Conservation (phyloP, 1,140 invertebrate species). For the Drosophila busckii region DNA sequence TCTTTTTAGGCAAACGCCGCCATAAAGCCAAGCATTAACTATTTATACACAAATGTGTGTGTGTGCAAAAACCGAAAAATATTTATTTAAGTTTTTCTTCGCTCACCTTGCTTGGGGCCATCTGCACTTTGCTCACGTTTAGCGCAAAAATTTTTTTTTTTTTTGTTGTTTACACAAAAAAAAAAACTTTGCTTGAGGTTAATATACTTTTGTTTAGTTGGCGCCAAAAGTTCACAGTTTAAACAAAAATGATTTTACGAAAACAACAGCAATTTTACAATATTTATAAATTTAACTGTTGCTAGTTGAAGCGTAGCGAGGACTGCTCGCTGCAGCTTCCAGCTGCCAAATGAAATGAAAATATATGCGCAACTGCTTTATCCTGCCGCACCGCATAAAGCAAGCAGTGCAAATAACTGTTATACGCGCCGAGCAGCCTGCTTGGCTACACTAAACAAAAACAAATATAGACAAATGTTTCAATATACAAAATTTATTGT, state of each 20-base stretch:
- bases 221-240: constrained; percentile 10
- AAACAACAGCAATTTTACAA: not conserved
- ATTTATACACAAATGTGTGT: no score
- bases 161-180: not conserved
- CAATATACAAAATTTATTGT: no score
- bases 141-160: not conserved
- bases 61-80: no score
- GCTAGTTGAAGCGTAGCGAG: not conserved
- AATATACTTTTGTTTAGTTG: no score
- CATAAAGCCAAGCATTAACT: no score
- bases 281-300: not conserved
- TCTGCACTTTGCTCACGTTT: constrained; percentile 7
- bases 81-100: no score
- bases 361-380: not conserved
- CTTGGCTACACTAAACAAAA: no score
- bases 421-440: not conserved
- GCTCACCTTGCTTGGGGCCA: constrained; percentile 20
- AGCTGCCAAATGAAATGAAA: constrained; percentile 49
- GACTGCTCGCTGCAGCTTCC: constrained; percentile 50
- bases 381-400: no score
- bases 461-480: no score
- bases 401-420: constrained; percentile 11
- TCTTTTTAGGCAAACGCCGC: no score
- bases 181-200: no score
- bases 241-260: not conserved